Base-by-base conservation (phyloP, 2,888 invertebrate genomes). In the Mycalesis mineus region DNA sequence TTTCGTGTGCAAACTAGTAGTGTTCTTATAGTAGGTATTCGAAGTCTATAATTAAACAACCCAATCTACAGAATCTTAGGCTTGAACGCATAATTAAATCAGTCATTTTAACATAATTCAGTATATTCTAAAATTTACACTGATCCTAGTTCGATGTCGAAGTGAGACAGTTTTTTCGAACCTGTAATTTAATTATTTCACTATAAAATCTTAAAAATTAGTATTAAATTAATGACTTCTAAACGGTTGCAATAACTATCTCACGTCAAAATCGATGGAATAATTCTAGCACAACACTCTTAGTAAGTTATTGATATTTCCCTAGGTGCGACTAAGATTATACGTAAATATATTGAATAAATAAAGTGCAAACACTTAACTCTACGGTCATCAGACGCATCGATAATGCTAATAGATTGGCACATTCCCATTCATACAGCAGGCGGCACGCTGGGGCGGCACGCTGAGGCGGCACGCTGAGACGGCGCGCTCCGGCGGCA, bases 341-440 rank as follows among this genome's bases (percentile, higher is more conserved):
- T 86, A 82, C 77, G 79, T 89, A 87, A 88, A 81, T 87, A 85
- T 87, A 88, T 60, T 80, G 88, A 88, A 88, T 89, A 89, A 88
- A 88, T 89, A 90, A 90, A 90, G 91, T 91, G 91, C 90, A 90
- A 88, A 90, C 90, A 91, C 91, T 91, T 91, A 91, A 81, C 72
- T 80, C 90, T 91, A 91, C 85, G 75, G 74, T 84, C 83, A 73
- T 85, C 78, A 84, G 86, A 83, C 78, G 84, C 80, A 77, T 84
- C 81, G 74, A 76, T 79, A 78, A 85, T 80, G 84, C 86, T 87
- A 83, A 80, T 79, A 82, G 84, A 85, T 89, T 89, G 89, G 88
- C 89, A 88, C 88, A 82, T 80, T 88, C 87, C 81, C 88, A 84
- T 84, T 85, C 86, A 84, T 77, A 74, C 60, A 31, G 40, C 66